Percentiles rank a stretch among this genome's conserved stretches.
Conservation (phyloP, 2,888 invertebrate species). For the Notodonta dromedarius region DNA sequence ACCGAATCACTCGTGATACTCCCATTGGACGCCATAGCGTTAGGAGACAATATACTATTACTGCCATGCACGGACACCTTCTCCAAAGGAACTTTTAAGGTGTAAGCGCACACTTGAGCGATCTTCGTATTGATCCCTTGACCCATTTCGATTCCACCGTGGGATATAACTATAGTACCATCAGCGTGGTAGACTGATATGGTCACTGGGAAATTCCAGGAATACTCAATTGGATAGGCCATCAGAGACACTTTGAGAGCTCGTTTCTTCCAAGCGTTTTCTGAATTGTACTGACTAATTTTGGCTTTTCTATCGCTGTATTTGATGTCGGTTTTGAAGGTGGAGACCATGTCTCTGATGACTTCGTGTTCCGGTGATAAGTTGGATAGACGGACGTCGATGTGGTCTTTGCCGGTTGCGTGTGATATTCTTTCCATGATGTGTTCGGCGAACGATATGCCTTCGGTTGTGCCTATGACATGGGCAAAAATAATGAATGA, state of each 20-base stretch:
- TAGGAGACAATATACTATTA: constrained; percentile 87
- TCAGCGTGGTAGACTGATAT: constrained; percentile 88
- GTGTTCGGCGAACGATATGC: constrained; percentile 82
- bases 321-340: constrained; percentile 83
- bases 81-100: constrained; percentile 86
- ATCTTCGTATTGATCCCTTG: constrained; percentile 89
- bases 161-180: constrained; percentile 87
- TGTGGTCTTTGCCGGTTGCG: constrained; percentile 80
- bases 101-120: constrained; percentile 88
- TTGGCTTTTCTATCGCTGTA: constrained; percentile 78
- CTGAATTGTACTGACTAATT: constrained; percentile 83
- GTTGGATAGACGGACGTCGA: constrained; percentile 84
- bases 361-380: constrained; percentile 58
- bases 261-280: constrained; percentile 91
- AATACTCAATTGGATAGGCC: constrained; percentile 84
- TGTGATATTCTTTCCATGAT: constrained; percentile 88
- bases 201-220: constrained; percentile 82
- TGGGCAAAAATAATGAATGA: background rate
- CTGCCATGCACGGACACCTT: constrained; percentile 85
- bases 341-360: constrained; percentile 79
- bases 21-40: constrained; percentile 87
- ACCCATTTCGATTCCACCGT: constrained; percentile 89
- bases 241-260: constrained; percentile 86
- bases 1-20: constrained; percentile 89
- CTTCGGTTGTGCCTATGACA: constrained; percentile 81